Evolutionary conservation across 2,113 vertebrate species (phyloP).

Genomic region (Podiceps cristatus): DNA sequence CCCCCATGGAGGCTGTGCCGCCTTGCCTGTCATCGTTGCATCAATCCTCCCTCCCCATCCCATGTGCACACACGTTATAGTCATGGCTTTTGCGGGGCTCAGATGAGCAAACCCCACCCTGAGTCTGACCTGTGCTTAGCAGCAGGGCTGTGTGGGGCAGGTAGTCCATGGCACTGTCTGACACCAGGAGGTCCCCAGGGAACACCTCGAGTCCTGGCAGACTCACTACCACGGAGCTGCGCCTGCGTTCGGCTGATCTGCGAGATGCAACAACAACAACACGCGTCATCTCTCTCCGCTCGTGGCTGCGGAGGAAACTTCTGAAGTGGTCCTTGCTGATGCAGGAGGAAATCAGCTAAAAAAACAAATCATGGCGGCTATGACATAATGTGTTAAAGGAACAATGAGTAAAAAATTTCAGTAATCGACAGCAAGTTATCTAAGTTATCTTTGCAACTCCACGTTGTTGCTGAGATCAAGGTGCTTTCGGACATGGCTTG

Average conservation of each 20-base stretch:
- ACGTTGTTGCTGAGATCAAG: background rate
- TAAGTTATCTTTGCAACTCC: background rate
- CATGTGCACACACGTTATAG: fast-evolving
- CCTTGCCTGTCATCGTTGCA: fast-evolving
- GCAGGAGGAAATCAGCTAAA: background rate
- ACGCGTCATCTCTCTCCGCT: fast-evolving
- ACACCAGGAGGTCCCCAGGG: constrained; percentile 89
- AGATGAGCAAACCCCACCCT: background rate
- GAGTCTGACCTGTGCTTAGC: constrained; percentile 54
- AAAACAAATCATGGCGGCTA: fast-evolving
- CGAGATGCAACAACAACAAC: background rate
- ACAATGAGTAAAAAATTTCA: background rate
- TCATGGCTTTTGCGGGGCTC: background rate
- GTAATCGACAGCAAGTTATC: background rate
- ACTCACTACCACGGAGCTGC: constrained; percentile 87
- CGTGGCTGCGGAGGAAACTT: background rate
- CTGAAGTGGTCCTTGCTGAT: background rate
- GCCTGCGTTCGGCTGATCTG: constrained; percentile 80
- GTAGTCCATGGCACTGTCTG: constrained; percentile 80
- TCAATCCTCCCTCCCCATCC: background rate
- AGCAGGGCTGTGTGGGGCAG: constrained; percentile 74
- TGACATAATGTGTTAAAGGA: background rate
- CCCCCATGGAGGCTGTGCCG: fast-evolving
- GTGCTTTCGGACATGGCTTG: background rate
- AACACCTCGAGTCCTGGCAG: constrained; percentile 86